A percentile compares a stretch with the other conserved stretches of the same genome.
Evolutionary conservation across 2,797 vertebrate genomes (phyloP).

Genomic region (Nyctalus aviator): DNA sequence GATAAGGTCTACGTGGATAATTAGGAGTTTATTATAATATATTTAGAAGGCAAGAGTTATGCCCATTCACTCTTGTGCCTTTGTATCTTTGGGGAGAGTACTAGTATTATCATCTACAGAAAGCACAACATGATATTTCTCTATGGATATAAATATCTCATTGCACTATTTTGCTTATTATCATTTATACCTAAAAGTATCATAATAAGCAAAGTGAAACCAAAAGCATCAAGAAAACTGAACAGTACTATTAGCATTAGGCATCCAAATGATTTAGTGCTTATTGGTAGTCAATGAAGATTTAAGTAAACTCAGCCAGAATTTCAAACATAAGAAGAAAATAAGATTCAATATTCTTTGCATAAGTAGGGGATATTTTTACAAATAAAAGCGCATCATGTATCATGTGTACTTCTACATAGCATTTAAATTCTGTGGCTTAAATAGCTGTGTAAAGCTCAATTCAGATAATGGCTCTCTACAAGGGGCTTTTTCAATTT

Average conservation of each 20-base stretch:
- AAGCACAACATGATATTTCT: slow-evolving; percentile 4
- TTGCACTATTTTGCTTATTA: slow-evolving; percentile 44
- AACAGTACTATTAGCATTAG: slow-evolving; percentile 25
- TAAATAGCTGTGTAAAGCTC: background rate
- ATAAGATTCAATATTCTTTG: slow-evolving; percentile 61
- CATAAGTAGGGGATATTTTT: slow-evolving; percentile 51
- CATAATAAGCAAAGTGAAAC: slow-evolving; percentile 55
- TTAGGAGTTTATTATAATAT: background rate
- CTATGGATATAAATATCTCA: background rate
- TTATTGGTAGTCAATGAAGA: slow-evolving; percentile 56
- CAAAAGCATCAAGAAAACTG: slow-evolving; percentile 9
- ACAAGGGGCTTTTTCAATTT: background rate
- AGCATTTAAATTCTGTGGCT: slow-evolving; percentile 23
- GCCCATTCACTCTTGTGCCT: background rate
- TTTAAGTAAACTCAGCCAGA: slow-evolving; percentile 68
- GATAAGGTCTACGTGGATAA: background rate
- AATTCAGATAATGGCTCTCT: background rate
- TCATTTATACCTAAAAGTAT: slow-evolving; percentile 44
- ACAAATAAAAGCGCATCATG: slow-evolving; percentile 53
- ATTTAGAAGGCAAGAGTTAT: background rate
- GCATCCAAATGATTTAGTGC: slow-evolving; percentile 56
- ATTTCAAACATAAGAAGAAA: slow-evolving; percentile 58
- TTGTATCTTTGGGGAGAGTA: background rate
- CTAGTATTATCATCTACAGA: background rate
- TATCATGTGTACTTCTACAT: background rate